A percentile compares a stretch with the other conserved stretches of the same genome.
Evolutionary conservation across 2,113 vertebrate species (phyloP).

Genomic region (Ascaphus truei): DNA sequence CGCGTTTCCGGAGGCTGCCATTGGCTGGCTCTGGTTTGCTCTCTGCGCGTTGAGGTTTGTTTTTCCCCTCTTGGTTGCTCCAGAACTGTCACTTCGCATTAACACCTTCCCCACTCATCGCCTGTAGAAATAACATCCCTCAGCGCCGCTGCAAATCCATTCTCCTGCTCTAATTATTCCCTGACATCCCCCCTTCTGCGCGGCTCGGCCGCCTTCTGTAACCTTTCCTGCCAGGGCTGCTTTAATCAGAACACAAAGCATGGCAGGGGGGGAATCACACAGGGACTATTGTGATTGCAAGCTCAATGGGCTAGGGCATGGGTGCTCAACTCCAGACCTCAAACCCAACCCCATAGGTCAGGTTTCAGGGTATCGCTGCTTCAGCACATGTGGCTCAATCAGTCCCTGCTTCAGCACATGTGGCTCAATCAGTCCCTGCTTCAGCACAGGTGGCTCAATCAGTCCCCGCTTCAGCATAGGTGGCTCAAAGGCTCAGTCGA

Average conservation of each 20-base stretch:
- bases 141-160: constrained; percentile 83
- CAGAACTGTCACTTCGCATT: constrained; percentile 95
- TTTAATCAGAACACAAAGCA: constrained; percentile 31
- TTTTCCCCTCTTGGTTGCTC: too few relatives aligned
- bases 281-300: constrained; percentile 25
- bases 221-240: constrained; percentile 39
- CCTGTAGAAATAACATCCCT: constrained; percentile 90
- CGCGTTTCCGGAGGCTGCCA: constrained; percentile 43
- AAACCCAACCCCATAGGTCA: too few relatives aligned
- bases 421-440: too few relatives aligned
- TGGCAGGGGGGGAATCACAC: constrained; percentile 19
- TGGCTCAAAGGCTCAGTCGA: too few relatives aligned
- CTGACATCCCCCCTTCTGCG: constrained; percentile 67
- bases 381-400: too few relatives aligned
- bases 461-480: too few relatives aligned
- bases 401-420: too few relatives aligned
- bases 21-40: constrained; percentile 61
- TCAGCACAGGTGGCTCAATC: too few relatives aligned
- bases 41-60: constrained; percentile 71
- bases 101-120: constrained; percentile 83
- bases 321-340: too few relatives aligned
- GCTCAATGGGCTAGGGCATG: too few relatives aligned
- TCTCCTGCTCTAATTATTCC: constrained; percentile 95
- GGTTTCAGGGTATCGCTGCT: too few relatives aligned
- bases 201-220: constrained; percentile 51